phyloP scores from a whole-genome alignment of 2,113 vertebrate species.

The Neolamprologus caudopunctatus region DNA sequence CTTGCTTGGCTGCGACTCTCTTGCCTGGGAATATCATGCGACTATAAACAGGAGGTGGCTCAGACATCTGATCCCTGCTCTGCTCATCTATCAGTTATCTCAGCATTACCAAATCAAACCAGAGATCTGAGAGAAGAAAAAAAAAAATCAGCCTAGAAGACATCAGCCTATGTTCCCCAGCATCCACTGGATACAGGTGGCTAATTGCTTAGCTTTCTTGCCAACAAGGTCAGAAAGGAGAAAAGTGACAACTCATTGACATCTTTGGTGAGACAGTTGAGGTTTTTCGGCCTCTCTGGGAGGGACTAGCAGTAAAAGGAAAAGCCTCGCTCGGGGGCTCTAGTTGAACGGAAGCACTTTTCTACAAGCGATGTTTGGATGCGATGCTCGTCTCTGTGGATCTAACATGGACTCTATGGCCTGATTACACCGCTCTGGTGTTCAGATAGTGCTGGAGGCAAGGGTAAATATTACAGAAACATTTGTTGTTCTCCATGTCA shows the following conservation, averaged over 20 bases:
- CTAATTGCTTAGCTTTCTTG: not conserved
- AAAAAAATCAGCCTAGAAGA: not conserved
- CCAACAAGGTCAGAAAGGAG: not conserved
- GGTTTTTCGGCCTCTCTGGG: not conserved
- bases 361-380: conserved; percentile 43
- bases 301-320: conserved; percentile 20
- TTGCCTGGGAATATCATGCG: conserved; percentile 47
- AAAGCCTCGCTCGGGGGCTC: conserved; percentile 28
- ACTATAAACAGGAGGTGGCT: conserved; percentile 55
- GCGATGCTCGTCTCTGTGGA: conserved; percentile 52
- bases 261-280: conserved; percentile 10
- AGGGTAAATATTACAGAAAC: conserved; percentile 59
- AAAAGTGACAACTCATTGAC: not conserved
- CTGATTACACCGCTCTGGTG: conserved; percentile 50
- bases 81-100: conserved; percentile 16
- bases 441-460: conserved; percentile 63
- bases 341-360: conserved; percentile 39
- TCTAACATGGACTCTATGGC: conserved; percentile 52
- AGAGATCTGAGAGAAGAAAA: conserved; percentile 7
- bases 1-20: conserved; percentile 11
- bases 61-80: conserved; percentile 27
- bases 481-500: not conserved
- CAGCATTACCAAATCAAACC: conserved; percentile 17
- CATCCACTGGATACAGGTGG: not conserved
- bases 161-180: not conserved